phyloP scores from a whole-genome alignment of 2,888 invertebrate genomes.

The Xiphydria camelus region DNA sequence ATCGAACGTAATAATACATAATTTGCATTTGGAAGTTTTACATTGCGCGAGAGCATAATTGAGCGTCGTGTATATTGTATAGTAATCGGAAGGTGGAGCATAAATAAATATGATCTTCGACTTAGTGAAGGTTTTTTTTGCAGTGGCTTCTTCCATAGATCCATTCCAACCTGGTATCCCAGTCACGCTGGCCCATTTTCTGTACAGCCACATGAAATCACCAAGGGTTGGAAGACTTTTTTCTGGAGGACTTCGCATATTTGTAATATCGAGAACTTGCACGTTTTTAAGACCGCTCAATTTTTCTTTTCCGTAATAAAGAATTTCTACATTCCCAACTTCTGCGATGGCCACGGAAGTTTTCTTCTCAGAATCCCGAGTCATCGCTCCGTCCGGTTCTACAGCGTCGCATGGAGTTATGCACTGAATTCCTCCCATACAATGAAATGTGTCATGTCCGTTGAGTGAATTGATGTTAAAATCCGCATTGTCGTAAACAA shows the following conservation, averaged over 20 bases:
- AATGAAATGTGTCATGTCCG: too few species aligned
- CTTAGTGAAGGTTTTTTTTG: background rate
- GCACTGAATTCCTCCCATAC: too few species aligned
- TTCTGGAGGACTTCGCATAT: constrained; percentile 8
- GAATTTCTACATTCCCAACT: background rate
- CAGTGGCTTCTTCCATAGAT: constrained; percentile 4
- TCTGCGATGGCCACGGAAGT: too few species aligned
- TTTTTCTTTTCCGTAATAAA: constrained; percentile 3
- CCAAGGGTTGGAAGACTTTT: too few species aligned
- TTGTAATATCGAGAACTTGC: constrained; percentile 9
- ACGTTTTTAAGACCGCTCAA: background rate
- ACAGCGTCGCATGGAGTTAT: too few species aligned
- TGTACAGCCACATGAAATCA: constrained; percentile 15
- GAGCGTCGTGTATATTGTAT: constrained; percentile 1
- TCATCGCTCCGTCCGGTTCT: too few species aligned
- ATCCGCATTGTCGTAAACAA: too few species aligned
- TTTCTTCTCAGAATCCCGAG: too few species aligned
- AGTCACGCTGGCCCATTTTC: background rate
- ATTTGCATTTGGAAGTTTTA: background rate
- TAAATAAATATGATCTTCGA: constrained; percentile 1
- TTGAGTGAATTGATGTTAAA: too few species aligned
- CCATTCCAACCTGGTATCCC: constrained; percentile 4
- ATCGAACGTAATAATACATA: constrained; percentile 1
- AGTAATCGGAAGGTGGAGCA: constrained; percentile 3
- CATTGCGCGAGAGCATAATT: background rate